Conservation (phyloP, 37 sponge, comb jelly and placozoan species). For the Chondrilla cf. caribensis region DNA sequence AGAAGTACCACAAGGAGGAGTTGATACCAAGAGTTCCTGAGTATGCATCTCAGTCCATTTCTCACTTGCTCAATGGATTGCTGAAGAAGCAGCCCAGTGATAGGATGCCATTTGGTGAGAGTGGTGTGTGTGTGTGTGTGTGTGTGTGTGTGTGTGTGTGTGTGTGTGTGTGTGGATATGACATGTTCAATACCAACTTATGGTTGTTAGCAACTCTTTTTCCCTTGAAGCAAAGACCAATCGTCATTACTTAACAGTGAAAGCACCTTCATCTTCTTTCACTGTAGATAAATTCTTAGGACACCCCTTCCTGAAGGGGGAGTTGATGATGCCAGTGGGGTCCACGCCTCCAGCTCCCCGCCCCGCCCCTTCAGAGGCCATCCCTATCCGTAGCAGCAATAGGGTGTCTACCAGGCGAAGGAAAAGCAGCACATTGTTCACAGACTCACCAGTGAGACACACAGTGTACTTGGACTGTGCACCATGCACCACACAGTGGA, state of each 20-base stretch:
- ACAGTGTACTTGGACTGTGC: not conserved
- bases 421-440: not conserved
- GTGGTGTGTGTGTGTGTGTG: not conserved
- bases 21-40: slow-evolving; percentile 71
- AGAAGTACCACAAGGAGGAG: slow-evolving; percentile 63
- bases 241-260: too few relatives aligned
- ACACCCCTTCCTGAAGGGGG: slow-evolving; percentile 41
- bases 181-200: not conserved
- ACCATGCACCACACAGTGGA: too few relatives aligned
- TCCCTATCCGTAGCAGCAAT: not conserved
- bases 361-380: slow-evolving; percentile 23
- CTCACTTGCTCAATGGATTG: slow-evolving; percentile 52
- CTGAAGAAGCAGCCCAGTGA: slow-evolving; percentile 75
- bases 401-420: not conserved
- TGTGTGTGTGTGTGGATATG: not conserved
- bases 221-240: too few relatives aligned
- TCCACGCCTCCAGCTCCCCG: slow-evolving; percentile 10
- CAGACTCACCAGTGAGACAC: slow-evolving; percentile 41
- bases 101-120: slow-evolving; percentile 58
- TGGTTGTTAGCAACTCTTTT: too few relatives aligned
- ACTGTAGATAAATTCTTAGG: slow-evolving; percentile 42
- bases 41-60: slow-evolving; percentile 55
- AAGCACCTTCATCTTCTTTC: too few relatives aligned
- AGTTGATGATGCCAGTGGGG: slow-evolving; percentile 36
- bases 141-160: not conserved